phyloP scores from a whole-genome alignment of 2,113 vertebrate genomes.

The Clupea harengus region DNA sequence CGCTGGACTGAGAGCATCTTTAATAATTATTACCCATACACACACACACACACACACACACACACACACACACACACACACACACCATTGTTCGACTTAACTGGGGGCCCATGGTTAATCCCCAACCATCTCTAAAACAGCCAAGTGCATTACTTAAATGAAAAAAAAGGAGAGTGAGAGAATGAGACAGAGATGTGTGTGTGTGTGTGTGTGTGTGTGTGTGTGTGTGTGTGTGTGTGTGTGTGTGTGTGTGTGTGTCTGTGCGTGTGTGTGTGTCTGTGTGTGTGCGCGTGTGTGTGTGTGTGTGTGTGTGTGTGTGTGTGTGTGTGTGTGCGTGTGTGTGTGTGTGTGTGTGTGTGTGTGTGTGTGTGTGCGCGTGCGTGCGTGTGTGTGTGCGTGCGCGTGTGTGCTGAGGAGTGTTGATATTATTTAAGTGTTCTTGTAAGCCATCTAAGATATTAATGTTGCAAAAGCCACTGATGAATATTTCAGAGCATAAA shows the following conservation, averaged over 20 bases:
- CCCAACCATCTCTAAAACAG: slow-evolving; percentile 82
- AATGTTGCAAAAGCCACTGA: slow-evolving; percentile 99
- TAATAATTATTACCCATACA: no score
- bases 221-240: neutral
- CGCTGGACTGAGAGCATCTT: no score
- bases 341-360: neutral
- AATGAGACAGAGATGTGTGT: neutral
- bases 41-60: no score
- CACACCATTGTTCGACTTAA: slow-evolving; percentile 63
- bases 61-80: no score
- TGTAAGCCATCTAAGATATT: slow-evolving; percentile 99
- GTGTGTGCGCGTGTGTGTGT: neutral
- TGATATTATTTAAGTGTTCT: slow-evolving; percentile 99
- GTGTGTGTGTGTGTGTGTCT: neutral
- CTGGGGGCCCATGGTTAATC: slow-evolving; percentile 75
- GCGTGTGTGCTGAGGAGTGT: slow-evolving; percentile 60
- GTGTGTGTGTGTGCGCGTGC: neutral
- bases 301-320: slow-evolving; percentile 15
- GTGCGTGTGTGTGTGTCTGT: neutral
- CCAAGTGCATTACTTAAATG: slow-evolving; percentile 55
- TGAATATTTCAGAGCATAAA: slow-evolving; percentile 99
- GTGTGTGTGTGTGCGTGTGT: neutral
- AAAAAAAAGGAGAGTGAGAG: slow-evolving; percentile 21
- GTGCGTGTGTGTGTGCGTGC: neutral
- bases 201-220: slow-evolving; percentile 14